Conservation (phyloP, 2,113 vertebrate genomes). For the Loxodonta africana region DNA sequence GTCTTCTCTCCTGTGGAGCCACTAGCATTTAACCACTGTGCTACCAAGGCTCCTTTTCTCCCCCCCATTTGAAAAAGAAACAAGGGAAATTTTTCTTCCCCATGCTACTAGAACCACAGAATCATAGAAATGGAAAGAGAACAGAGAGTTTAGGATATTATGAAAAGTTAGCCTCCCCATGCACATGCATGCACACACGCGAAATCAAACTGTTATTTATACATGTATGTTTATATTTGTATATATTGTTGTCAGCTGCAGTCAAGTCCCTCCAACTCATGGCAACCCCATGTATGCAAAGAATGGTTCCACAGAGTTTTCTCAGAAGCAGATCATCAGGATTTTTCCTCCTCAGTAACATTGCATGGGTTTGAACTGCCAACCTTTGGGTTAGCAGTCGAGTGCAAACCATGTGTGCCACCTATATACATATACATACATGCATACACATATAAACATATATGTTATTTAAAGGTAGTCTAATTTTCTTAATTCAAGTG, state of each 20-base stretch:
- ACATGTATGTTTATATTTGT: not conserved
- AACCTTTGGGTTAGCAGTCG: not conserved
- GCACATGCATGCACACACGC: not conserved
- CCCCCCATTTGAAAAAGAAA: not conserved
- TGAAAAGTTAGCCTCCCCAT: not conserved
- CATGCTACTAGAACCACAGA: not conserved
- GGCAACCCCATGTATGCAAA: not conserved
- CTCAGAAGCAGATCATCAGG: not conserved
- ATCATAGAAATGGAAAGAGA: not conserved
- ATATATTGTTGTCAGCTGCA: not conserved
- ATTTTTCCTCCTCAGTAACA: not conserved
- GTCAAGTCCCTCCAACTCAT: not conserved
- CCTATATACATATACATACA: not conserved
- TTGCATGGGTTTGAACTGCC: not conserved
- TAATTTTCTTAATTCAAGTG: not conserved
- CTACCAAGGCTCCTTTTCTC: not conserved
- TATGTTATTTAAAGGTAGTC: slow-evolving; percentile 5
- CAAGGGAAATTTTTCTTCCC: not conserved
- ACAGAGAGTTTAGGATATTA: not conserved
- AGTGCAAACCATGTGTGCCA: not conserved
- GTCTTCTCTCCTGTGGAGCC: not conserved
- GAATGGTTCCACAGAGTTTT: not conserved
- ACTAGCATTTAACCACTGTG: not conserved
- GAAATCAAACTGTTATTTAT: not conserved
- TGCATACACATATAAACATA: not conserved